Evolutionary conservation across 2,888 invertebrate species (phyloP), one percentile per base, ranked within the genome.

Genomic region (Pseudolycoriella hygida): DNA sequence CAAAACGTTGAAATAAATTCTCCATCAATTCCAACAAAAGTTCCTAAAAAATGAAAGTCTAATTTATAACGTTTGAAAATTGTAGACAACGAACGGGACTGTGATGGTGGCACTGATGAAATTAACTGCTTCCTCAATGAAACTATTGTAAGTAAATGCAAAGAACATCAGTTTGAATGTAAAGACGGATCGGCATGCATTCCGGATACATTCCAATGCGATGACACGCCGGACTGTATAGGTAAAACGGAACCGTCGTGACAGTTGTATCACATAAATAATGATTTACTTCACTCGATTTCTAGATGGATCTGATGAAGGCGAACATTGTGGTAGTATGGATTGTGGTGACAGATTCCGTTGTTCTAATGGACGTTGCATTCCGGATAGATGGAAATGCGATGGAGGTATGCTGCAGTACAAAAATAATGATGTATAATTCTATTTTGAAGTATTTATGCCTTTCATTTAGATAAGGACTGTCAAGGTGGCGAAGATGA

Each of bases 141-240:
- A 15, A 43, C 43, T 19, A 37, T 55, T 2, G 43, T 55, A 40
- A 57, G 56, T n/a, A 57, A 56, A 50, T 75, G 73, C 52, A 65
- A 68, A 19, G 61, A 70, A 12, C 74, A 78, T 17, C 76, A 83
- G 62, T 84, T 83, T 59, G 61, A 65, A 50, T 87, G 86, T 60
- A 68, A 67, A 42, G 68, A 68, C 51, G 71, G 70, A 32, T 68
- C 68, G 15, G 70, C 69, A 2, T 83, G 83, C 60, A 74, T 85
- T 52, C 77, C 80, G 39, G 66, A 70, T 42, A 67, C 71, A 44
- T 80, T 77, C 76, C 71, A 72, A 49, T 83, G 82, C 58, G 80
- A 82, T 60, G 77, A 76, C 39, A 72, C 71, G 40, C 62, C 65
- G 2, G 80, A 80, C 60, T 86, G 86, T 59, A 56, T 62, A 15